Evolutionary conservation across 53 echinoderm and acorn worm genomes (phyloP), one percentile per base, ranked within the genome.

Genomic region (Stichopus horrens): DNA sequence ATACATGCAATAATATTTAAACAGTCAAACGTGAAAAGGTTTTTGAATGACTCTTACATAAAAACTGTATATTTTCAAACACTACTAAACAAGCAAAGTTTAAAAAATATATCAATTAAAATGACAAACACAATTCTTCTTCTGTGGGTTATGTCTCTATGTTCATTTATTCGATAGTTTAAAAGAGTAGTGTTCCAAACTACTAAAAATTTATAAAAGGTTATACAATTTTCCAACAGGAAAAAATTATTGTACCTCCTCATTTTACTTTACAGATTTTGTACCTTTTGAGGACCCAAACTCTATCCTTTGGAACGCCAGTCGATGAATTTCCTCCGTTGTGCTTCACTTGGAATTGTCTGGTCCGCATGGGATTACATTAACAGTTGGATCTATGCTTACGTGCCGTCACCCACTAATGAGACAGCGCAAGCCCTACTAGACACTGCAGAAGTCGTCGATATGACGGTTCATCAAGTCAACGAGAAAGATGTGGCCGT

Each of bases 401-500:
- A 84, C 20, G 84, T 83, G 51, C 22, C 85, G 71, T 56, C 86
- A 23, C 65, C 76, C 75, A 37, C 37, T 37, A 23, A 79, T 67
- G 89, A 89, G 19, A 79, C 88, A 73, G 14, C 68, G 66, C 88
- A 91, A 23, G 82, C 88, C 75, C 82, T 83, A 16, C 22, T 84
- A 60, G 83, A 75, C 18, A 7, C 87, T 51, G 91, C 54, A 54
- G 37, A 37, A 37, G 37, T 37, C 37, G 18, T 18, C 5, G 67
- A 63, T 23, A 85, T 85, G 85, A 75, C 63, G 57, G 85, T 85
- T 16, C 23, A 85, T 65, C 85, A 87, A 22, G 86, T 86, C 63
- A 91, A 76, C 60, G 74, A 90, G 57, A 94, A 95, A 55, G 92
- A 95, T 76, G 90, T 97, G 23, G 95, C 93, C 63, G 88, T 88